Percentiles rank a stretch among this genome's conserved stretches.
phyloP scores from a whole-genome alignment of 2,113 vertebrate genomes.

The Ondatra zibethicus region DNA sequence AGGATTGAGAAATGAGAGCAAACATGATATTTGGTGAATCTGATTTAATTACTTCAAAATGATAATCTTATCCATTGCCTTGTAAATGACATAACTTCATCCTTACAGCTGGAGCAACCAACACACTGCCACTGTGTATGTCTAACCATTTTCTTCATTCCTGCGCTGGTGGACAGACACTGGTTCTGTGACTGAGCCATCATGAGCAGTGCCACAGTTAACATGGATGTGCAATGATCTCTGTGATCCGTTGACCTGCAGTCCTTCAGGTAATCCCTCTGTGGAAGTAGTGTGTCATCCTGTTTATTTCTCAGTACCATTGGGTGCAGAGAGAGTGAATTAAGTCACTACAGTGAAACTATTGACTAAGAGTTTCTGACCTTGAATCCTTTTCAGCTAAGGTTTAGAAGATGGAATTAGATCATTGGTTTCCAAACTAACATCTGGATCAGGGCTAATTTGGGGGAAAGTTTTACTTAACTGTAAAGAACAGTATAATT shows the following conservation, averaged over 20 bases:
- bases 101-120: not conserved
- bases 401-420: not conserved
- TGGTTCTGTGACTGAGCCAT: not conserved
- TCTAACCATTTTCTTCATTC: not conserved
- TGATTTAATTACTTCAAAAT: not conserved
- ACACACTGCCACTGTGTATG: not conserved
- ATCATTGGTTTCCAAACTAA: not conserved
- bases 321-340: not conserved
- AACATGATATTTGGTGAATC: not conserved
- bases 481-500: not conserved
- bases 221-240: not conserved
- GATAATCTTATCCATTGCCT: not conserved
- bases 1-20: not conserved
- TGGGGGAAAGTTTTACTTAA: constrained; percentile 14
- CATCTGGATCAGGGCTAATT: not conserved
- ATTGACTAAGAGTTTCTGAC: not conserved
- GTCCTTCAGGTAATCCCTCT: no score
- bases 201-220: not conserved
- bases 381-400: constrained; percentile 28
- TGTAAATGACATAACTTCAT: not conserved
- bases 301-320: not conserved
- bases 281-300: no score
- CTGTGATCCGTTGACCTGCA: no score
- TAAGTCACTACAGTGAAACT: not conserved
- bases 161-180: accelerated